Percentiles rank a stretch among this genome's conserved stretches.
Evolutionary conservation across 2,113 vertebrate species (phyloP).

Genomic region (Chaenogobius annularis): DNA sequence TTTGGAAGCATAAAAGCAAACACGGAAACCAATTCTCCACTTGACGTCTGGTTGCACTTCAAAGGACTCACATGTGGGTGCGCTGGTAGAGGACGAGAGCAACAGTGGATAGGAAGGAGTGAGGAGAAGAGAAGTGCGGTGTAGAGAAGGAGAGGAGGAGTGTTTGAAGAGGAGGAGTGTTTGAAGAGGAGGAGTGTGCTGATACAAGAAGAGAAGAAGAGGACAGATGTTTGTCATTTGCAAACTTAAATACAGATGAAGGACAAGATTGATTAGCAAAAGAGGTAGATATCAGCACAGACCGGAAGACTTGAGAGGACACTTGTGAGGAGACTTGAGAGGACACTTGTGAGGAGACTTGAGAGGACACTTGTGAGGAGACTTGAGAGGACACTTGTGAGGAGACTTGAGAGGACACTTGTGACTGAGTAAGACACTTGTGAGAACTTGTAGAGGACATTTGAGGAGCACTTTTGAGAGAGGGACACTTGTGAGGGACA

Average conservation of each 20-base stretch:
- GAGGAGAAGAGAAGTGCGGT: too few species aligned
- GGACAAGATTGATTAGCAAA: slow-evolving; percentile 41
- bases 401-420: too few species aligned
- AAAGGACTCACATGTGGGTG: not conserved
- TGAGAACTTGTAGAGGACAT: too few species aligned
- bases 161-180: too few species aligned
- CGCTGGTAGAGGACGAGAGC: not conserved
- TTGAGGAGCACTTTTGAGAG: too few species aligned
- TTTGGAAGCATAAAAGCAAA: slow-evolving; percentile 6
- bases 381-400: too few species aligned
- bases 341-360: not conserved
- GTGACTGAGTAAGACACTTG: too few species aligned
- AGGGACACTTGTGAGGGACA: too few species aligned
- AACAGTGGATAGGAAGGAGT: too few species aligned
- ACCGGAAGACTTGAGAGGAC: slow-evolving; percentile 3
- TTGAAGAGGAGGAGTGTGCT: not conserved
- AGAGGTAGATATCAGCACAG: slow-evolving; percentile 12
- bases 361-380: too few species aligned
- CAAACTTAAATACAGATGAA: slow-evolving; percentile 60
- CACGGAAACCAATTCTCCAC: not conserved
- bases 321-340: not conserved
- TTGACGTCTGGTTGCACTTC: not conserved
- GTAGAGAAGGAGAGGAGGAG: too few species aligned
- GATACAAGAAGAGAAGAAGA: not conserved
- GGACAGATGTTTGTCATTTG: slow-evolving; percentile 53